Percentiles rank a stretch among this genome's conserved stretches.
These are phyloP conservation scores for Anser cygnoides DNA, from an alignment of 2,113 vertebrate species.

Conservation along the genomic window DNA sequence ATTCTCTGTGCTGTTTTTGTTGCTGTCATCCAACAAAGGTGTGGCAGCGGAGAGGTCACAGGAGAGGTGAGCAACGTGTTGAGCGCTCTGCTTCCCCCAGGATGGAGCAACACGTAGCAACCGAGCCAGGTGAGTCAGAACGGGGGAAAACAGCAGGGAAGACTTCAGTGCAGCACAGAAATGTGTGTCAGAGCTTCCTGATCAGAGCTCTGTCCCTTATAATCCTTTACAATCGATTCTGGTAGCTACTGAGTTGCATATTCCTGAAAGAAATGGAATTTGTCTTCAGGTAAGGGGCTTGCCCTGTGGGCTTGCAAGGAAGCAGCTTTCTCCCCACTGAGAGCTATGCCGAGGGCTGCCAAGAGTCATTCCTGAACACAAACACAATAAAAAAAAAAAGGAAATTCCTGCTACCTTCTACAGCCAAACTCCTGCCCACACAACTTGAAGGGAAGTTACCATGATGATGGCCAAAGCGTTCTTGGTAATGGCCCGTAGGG, in stretches of 20 bases:
- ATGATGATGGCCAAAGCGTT: neutral
- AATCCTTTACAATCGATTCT: neutral
- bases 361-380: neutral
- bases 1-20: conserved; percentile 78
- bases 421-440: neutral
- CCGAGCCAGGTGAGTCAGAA: conserved; percentile 65
- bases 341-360: neutral
- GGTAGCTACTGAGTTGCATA: neutral
- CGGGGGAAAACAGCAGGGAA: conserved; percentile 20
- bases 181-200: conserved; percentile 8
- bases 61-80: conserved; percentile 63
- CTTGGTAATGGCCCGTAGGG: neutral
- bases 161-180: neutral
- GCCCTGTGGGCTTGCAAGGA: neutral
- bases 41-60: conserved; percentile 73
- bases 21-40: conserved; percentile 78
- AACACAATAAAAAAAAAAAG: neutral
- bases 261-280: neutral
- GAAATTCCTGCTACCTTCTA: neutral
- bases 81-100: conserved; percentile 56
- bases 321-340: neutral
- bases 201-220: neutral
- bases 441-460: neutral
- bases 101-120: conserved; percentile 59
- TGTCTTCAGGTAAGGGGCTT: neutral